Evolutionary conservation across 2,113 vertebrate genomes (phyloP).

Genomic region (Pagrus major): DNA sequence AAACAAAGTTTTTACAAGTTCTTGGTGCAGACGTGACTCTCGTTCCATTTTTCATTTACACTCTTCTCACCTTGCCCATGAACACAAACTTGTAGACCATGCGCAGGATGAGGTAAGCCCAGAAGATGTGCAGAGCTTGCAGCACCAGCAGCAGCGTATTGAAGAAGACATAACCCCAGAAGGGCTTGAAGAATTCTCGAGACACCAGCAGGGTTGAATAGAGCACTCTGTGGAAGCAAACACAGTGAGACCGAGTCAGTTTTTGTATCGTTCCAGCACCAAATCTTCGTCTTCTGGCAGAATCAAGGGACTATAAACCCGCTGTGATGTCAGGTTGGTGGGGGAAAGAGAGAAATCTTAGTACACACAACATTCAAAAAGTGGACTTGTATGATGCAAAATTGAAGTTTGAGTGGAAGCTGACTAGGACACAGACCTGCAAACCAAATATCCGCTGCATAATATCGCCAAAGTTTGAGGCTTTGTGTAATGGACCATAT

Average conservation of each 20-base stretch:
- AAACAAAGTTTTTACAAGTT: accelerated
- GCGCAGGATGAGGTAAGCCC: conserved; percentile 92
- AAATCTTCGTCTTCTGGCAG: too few species aligned
- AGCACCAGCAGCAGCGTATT: conserved; percentile 88
- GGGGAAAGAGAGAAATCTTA: neutral
- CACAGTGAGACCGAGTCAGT: neutral
- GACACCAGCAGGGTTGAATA: conserved; percentile 87
- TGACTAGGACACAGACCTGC: neutral
- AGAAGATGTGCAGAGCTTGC: conserved; percentile 92
- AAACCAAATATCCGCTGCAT: neutral
- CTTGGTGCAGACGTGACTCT: neutral
- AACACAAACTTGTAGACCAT: conserved; percentile 90
- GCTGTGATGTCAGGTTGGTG: neutral
- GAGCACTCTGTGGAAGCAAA: conserved; percentile 83
- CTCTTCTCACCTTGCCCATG: conserved; percentile 86
- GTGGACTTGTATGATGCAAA: neutral
- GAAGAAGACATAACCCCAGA: conserved; percentile 93
- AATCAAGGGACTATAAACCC: too few species aligned
- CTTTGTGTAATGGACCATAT: neutral
- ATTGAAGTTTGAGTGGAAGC: neutral
- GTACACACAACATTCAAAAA: neutral
- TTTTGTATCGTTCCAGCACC: neutral
- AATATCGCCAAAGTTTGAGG: neutral
- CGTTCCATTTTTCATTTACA: neutral
- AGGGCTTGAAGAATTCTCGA: conserved; percentile 84